A percentile compares a stretch with the other conserved stretches of the same genome.
Evolutionary conservation across 2,888 invertebrate genomes (phyloP).

Genomic region (Hemaris fuciformis): DNA sequence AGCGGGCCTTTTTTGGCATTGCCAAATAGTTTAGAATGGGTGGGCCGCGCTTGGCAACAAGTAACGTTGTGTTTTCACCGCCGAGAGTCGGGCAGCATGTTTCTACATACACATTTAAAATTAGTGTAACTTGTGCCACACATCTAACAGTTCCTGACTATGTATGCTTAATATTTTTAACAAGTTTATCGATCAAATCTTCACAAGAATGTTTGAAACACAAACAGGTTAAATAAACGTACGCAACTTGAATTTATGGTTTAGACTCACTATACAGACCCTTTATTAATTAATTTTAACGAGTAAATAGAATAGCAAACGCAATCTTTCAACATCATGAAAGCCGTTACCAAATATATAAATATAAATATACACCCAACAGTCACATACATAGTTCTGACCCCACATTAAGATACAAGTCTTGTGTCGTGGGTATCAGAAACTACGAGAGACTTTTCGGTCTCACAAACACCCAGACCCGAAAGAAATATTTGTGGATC

Average conservation of each 20-base stretch:
- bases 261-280: neutral
- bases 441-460: too few relatives aligned
- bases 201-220: neutral
- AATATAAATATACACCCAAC: too few relatives aligned
- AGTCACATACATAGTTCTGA: too few relatives aligned
- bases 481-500: too few relatives aligned
- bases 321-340: neutral
- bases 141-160: too few relatives aligned
- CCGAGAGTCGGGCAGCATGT: slow-evolving; percentile 8
- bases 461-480: too few relatives aligned
- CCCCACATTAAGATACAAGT: too few relatives aligned
- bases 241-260: neutral
- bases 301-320: neutral
- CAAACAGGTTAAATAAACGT: neutral
- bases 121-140: neutral
- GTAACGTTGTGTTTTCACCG: slow-evolving; percentile 10
- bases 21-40: slow-evolving; percentile 58
- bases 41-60: slow-evolving; percentile 25
- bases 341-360: neutral
- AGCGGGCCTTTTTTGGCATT: slow-evolving; percentile 61
- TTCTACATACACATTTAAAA: slow-evolving; percentile 19
- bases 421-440: too few relatives aligned
- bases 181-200: neutral
- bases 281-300: neutral
- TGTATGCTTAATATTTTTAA: too few relatives aligned